Evolutionary conservation across 2,888 invertebrate species (phyloP), one percentile per base, ranked within the genome.

Genomic region (Amphipoea oculea): DNA sequence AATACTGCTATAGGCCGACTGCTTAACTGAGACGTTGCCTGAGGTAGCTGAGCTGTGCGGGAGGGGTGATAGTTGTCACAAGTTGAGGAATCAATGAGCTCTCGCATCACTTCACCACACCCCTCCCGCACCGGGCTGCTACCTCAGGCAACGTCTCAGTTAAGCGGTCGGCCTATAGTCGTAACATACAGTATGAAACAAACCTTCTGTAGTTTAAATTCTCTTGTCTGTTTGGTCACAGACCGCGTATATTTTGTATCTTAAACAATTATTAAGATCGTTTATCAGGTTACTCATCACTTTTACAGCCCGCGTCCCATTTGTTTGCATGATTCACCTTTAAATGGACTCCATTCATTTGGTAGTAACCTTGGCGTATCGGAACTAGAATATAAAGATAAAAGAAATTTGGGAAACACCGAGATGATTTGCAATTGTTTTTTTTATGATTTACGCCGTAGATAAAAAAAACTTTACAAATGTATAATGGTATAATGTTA

Each of bases 271-370:
- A 81, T 81, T 78, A 75, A 76, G 76, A 62, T 71, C 66, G 42
- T 72, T 68, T 78, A 81, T 74, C 65, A 78, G 7, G 69, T 87
- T 88, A 88, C 83, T 89, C 88, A 89, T 86, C 83, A 81, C 70
- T 74, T 85, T 86, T 80, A 68, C 60, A 78, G 67, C 81, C 84
- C 88, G 86, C 89, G 87, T 79, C 85, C 74, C 84, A 87, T 82
- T 89, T 83, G 76, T 69, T 84, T 71, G 79, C 86, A 73, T 94
- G 93, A 94, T 86, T 94, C 94, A 93, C 91, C 89, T 92, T 92
- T 90, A 89, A 92, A 88, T 80, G 87, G 66, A 17, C 69, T 54
- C 17, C 67, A 75, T 76, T 76, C 73, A 77, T 82, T 76, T 63
- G 51, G n/a, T 70, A 23, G 63, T 74, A 81, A 82, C 87, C 89